phyloP scores from a whole-genome alignment of 2,113 vertebrate species.

The Haemorhous mexicanus region DNA sequence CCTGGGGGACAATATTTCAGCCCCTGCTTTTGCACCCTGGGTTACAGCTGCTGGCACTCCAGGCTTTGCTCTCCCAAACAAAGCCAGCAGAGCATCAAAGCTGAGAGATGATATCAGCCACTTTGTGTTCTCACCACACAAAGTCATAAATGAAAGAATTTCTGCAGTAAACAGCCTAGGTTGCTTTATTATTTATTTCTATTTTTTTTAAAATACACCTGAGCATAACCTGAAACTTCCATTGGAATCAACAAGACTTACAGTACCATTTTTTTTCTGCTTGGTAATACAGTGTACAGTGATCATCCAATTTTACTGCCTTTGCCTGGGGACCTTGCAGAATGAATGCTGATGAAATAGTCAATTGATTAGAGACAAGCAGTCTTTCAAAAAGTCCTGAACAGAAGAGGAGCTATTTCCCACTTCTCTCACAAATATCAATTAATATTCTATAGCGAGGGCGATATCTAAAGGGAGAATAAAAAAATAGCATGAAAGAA shows the following conservation, averaged over 20 bases:
- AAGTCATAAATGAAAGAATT: background rate
- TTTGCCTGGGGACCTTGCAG: conserved; percentile 4
- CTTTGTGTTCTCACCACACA: background rate
- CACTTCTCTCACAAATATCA: background rate
- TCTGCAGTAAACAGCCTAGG: background rate
- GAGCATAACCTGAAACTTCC: background rate
- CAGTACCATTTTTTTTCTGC: background rate
- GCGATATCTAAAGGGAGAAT: background rate
- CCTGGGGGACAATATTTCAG: background rate
- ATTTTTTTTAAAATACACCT: background rate
- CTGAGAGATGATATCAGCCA: background rate
- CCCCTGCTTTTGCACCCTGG: background rate
- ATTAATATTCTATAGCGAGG: conserved; percentile 7
- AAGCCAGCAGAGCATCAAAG: background rate
- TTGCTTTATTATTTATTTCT: conserved; percentile 16
- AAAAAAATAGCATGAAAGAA: background rate
- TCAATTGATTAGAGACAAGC: conserved; percentile 56
- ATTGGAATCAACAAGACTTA: background rate
- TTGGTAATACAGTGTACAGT: background rate
- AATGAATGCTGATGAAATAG: conserved; percentile 40
- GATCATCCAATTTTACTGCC: conserved; percentile 37
- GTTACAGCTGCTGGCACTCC: background rate
- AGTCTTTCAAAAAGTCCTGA: conserved; percentile 34
- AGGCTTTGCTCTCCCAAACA: background rate
- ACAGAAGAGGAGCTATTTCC: conserved; percentile 17